Evolutionary conservation across 2,113 vertebrate genomes (phyloP).

Genomic region (Nanorana parkeri): DNA sequence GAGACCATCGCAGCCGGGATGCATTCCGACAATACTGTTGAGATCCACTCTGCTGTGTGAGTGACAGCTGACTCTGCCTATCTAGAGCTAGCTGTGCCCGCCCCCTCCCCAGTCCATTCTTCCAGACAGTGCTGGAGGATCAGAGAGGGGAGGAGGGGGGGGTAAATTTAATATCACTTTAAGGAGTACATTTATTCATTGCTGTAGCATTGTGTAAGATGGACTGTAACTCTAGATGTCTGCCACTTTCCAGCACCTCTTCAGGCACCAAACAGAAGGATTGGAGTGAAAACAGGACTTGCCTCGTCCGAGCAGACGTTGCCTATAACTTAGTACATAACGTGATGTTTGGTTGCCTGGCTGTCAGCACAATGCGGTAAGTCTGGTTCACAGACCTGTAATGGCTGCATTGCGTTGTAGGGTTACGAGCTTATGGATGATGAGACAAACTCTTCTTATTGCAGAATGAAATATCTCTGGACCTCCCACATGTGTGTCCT

Average conservation of each 20-base stretch:
- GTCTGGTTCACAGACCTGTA: background rate
- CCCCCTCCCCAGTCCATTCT: no score
- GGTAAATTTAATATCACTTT: no score
- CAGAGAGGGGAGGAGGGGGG: no score
- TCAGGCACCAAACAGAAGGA: constrained; percentile 41
- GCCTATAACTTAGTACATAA: constrained; percentile 91
- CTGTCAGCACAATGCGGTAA: constrained; percentile 97
- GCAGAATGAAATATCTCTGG: constrained; percentile 98
- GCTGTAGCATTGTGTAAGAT: no score
- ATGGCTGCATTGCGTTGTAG: background rate
- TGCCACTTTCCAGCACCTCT: constrained; percentile 63
- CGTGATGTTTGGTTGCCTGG: constrained; percentile 87
- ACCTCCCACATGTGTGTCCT: constrained; percentile 96
- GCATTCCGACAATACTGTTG: no score
- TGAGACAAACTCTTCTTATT: constrained; percentile 24
- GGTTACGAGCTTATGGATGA: background rate
- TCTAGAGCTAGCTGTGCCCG: no score
- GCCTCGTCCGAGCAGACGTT: constrained; percentile 79
- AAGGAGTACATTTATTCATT: no score
- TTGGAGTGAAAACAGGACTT: constrained; percentile 60
- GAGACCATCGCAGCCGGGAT: no score
- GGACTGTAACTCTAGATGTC: no score
- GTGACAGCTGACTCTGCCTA: no score
- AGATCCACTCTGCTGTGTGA: no score
- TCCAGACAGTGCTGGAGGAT: no score